Evolutionary conservation across 2,797 vertebrate genomes (phyloP).

Genomic region (Gadopsis marmoratus): DNA sequence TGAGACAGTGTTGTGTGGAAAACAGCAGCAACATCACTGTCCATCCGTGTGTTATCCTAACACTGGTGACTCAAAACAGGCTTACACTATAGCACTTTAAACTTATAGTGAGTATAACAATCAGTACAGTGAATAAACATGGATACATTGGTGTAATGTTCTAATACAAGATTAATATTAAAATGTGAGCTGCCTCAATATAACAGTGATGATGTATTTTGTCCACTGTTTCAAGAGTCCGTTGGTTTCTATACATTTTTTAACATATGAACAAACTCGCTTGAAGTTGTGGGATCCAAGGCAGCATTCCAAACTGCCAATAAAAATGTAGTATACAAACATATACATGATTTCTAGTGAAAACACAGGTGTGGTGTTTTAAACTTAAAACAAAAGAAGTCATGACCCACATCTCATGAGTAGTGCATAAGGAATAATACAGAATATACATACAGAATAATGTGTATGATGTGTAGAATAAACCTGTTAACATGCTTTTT

Average conservation of each 20-base stretch:
- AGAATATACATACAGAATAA: not conserved
- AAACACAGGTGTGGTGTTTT: not conserved
- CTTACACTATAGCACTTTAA: slow-evolving; percentile 12
- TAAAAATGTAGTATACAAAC: no score
- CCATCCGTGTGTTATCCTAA: slow-evolving; percentile 39
- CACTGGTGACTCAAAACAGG: slow-evolving; percentile 37
- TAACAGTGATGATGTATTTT: not conserved
- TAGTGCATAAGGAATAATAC: not conserved
- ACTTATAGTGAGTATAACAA: not conserved
- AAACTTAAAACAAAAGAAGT: not conserved
- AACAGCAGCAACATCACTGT: slow-evolving; percentile 51
- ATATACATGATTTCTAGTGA: not conserved
- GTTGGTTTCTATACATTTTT: not conserved
- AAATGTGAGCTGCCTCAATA: not conserved
- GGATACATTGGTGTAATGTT: not conserved
- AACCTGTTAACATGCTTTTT: not conserved
- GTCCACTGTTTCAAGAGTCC: not conserved
- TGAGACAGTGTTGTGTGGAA: slow-evolving; percentile 46
- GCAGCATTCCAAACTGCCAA: not conserved
- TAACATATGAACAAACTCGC: not conserved
- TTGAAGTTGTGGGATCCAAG: not conserved
- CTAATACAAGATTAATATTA: not conserved
- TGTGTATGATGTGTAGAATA: not conserved
- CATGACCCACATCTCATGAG: not conserved
- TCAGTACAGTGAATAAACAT: not conserved